A percentile compares a stretch with the other conserved stretches of the same genome.
phyloP scores from a whole-genome alignment of 2,888 invertebrate genomes.

The Drosophila antonietae region DNA sequence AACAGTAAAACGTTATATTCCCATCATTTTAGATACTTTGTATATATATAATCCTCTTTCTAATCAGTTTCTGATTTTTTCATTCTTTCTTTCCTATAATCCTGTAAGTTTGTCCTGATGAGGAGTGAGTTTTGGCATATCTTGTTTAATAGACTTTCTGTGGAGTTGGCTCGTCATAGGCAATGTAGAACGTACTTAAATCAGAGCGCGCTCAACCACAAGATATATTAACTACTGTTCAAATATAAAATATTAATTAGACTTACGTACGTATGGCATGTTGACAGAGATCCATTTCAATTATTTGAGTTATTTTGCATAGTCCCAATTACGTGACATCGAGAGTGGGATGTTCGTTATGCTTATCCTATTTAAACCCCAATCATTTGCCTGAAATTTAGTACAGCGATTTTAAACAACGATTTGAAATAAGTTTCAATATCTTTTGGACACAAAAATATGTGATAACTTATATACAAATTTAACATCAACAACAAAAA shows the following conservation, averaged over 20 bases:
- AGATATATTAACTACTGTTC: slow-evolving; percentile 6
- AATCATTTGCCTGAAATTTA: slow-evolving; percentile 22
- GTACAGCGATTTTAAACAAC: slow-evolving; percentile 10
- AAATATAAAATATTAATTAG: slow-evolving; percentile 4
- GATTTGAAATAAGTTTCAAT: slow-evolving; percentile 21
- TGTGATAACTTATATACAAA: slow-evolving; percentile 47
- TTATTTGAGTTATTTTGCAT: not conserved
- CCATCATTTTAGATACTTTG: not conserved
- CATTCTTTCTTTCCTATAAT: not conserved
- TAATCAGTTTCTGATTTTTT: not conserved
- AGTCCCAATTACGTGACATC: not conserved
- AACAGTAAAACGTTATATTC: not conserved
- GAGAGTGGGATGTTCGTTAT: no score
- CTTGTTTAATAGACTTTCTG: slow-evolving; percentile 1
- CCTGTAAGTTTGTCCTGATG: not conserved
- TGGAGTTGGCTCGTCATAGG: slow-evolving; percentile 10
- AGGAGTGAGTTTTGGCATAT: slow-evolving; percentile 1
- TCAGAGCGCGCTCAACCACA: slow-evolving; percentile 11
- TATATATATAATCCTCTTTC: not conserved
- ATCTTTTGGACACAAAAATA: slow-evolving; percentile 36
- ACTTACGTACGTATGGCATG: not conserved
- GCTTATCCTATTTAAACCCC: not conserved
- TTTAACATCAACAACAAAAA: slow-evolving; percentile 9
- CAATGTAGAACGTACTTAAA: slow-evolving; percentile 9
- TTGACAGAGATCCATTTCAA: not conserved